Percentiles rank a stretch among this genome's conserved stretches.
These are phyloP conservation scores for Tragelaphus strepsiceros DNA, from an alignment of 2,113 vertebrate species.

Conservation along the genomic window DNA sequence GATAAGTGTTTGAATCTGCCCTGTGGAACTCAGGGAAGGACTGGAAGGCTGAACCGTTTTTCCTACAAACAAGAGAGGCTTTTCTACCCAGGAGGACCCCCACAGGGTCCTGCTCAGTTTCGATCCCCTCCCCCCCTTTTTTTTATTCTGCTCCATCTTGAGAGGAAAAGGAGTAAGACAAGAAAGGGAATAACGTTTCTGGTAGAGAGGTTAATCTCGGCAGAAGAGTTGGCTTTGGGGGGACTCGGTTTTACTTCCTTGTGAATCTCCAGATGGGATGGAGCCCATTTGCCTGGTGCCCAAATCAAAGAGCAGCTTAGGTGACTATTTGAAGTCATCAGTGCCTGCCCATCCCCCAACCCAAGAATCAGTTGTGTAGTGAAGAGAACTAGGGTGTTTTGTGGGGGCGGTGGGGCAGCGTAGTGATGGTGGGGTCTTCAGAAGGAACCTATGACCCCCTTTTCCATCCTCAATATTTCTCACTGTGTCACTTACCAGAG, in stretches of 20 bases:
- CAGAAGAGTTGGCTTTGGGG: not conserved
- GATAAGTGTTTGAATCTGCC: not conserved
- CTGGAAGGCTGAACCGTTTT: not conserved
- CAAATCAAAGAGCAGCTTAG: not conserved
- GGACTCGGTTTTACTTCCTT: not conserved
- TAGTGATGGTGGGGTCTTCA: not conserved
- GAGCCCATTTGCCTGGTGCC: not conserved
- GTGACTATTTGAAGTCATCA: not conserved
- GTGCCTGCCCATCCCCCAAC: not conserved
- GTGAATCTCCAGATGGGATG: not conserved
- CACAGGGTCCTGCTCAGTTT: not conserved
- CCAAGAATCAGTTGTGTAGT: not conserved
- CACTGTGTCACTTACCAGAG: not conserved
- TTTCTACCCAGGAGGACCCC: not conserved
- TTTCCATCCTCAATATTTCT: not conserved
- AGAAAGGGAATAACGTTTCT: not conserved
- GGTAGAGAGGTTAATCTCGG: not conserved
- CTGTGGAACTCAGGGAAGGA: not conserved
- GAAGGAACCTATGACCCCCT: not conserved
- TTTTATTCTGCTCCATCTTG: not conserved
- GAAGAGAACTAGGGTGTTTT: not conserved
- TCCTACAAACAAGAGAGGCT: not conserved
- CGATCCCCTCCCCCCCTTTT: not conserved
- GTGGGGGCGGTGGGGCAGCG: not conserved
- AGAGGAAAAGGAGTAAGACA: not conserved